These are phyloP conservation scores for Arvicanthis niloticus DNA, from an alignment of 2,113 vertebrate species.

Conservation along the genomic window DNA sequence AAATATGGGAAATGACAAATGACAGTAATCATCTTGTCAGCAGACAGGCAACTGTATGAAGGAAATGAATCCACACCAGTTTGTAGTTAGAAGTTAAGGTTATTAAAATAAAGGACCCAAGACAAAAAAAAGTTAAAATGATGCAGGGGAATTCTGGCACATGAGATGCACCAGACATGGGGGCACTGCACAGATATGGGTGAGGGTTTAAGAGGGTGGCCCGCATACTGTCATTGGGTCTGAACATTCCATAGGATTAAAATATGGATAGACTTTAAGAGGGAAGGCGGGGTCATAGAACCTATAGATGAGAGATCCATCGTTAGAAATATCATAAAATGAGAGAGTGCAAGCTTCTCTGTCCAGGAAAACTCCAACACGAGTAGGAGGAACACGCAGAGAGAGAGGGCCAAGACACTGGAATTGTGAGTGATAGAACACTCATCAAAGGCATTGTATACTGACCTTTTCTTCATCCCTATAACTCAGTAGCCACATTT, in stretches of 20 bases:
- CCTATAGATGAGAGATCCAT: constrained; percentile 22
- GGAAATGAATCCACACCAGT: neutral
- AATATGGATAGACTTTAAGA: neutral
- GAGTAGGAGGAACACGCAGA: neutral
- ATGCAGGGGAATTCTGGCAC: no score
- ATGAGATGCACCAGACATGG: neutral
- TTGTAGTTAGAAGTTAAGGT: neutral
- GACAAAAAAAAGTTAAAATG: neutral
- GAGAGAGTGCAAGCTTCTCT: neutral
- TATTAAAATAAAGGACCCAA: neutral
- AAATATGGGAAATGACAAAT: neutral
- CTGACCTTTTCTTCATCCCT: fast-evolving
- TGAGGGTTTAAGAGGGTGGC: neutral
- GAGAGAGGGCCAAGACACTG: neutral
- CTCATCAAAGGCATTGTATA: neutral
- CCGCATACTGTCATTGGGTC: neutral
- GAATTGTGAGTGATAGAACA: fast-evolving
- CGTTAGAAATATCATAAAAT: constrained; percentile 40
- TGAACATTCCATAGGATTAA: neutral
- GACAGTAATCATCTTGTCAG: neutral
- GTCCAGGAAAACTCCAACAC: constrained; percentile 43
- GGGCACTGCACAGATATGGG: neutral
- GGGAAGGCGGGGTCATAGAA: neutral
- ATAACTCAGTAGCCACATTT: constrained; percentile 20
- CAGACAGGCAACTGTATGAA: no score